Evolutionary conservation across 2,113 vertebrate species (phyloP), one percentile per base, ranked within the genome.

Genomic region (Amblyopsis rosae): DNA sequence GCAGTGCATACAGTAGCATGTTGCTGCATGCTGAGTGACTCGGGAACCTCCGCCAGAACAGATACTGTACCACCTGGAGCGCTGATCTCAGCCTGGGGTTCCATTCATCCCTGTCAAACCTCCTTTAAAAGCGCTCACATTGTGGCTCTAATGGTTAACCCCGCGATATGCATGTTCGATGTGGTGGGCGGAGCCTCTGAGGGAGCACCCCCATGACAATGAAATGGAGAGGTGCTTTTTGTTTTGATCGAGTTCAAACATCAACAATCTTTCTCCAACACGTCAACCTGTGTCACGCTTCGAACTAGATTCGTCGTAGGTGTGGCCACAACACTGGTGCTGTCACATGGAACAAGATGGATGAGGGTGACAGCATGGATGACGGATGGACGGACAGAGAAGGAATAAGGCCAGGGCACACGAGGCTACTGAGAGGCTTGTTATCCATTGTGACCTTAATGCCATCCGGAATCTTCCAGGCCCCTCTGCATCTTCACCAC

Each of bases 401-500:
- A 32, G 33, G 15, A 9, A 2, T 4, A 17, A 49, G 41, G 59
- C 51, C 41, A 33, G 50, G 62, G 26, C 41, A 45, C 8, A 45
- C 33, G 69, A 47, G 67, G 69, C 80, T 65, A 82, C 72, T 65
- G 54, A 82, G 65, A 76, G 69, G 56, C 75, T 78, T 76, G 78
- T 88, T 86, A 85, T 75, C 84, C 68, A 61, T 17, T 64, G 26
- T 17, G 48, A 61, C 73, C 58, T 60, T 68, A 33, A 69, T 67
- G 67, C 65, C 47, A 62, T 65, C 6, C 19, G 45, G 54, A 62
- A 11, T 60, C 57, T 55, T 12, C 65, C 83, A 80, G 69, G 65
- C 60, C 73, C 26, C 68, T 59, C 62, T 70, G 69, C 72, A 70
- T 82, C 75, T 77, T 83, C 79, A 80, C 67, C 71, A 73, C 45